phyloP scores from a whole-genome alignment of 2,888 invertebrate genomes.

The Latrodectus hesperus region DNA sequence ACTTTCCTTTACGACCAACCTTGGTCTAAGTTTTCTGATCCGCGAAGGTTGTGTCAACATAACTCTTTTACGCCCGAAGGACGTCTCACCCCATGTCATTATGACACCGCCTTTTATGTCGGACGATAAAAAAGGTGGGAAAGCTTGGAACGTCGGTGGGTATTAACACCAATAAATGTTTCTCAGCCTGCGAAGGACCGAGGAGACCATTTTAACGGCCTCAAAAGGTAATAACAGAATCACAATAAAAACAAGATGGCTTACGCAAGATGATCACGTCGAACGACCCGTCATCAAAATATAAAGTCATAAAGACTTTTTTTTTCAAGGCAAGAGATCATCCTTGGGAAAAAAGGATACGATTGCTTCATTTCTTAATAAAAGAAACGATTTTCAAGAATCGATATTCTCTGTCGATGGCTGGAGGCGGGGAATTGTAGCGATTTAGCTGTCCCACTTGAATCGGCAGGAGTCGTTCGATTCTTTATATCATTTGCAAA shows the following conservation, averaged over 20 bases:
- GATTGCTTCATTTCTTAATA: not conserved
- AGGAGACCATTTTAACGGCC: not conserved
- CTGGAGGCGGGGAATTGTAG: too few species aligned
- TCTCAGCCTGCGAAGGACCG: not conserved
- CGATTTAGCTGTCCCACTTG: too few species aligned
- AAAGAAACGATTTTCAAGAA: slow-evolving; percentile 2
- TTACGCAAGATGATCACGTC: not conserved
- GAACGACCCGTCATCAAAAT: not conserved
- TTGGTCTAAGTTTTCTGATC: slow-evolving; percentile 18
- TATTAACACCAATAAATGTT: not conserved
- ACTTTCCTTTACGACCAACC: not conserved
- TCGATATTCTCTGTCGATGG: too few species aligned
- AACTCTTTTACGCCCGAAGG: slow-evolving; percentile 32
- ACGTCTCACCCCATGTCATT: slow-evolving; percentile 17
- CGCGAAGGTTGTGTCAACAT: slow-evolving; percentile 33
- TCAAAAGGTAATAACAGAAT: not conserved
- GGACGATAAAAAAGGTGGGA: slow-evolving; percentile 13
- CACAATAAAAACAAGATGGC: not conserved
- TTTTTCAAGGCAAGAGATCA: not conserved
- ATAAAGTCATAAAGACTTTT: not conserved
- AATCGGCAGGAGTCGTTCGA: too few species aligned
- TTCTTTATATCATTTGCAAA: too few species aligned
- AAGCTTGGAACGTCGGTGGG: not conserved
- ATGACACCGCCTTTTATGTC: slow-evolving; percentile 40
- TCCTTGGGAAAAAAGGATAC: not conserved